A percentile compares a stretch with the other conserved stretches of the same genome.
Evolutionary conservation across 1,140 invertebrate species (phyloP).

Genomic region (Lepidurus apus): DNA sequence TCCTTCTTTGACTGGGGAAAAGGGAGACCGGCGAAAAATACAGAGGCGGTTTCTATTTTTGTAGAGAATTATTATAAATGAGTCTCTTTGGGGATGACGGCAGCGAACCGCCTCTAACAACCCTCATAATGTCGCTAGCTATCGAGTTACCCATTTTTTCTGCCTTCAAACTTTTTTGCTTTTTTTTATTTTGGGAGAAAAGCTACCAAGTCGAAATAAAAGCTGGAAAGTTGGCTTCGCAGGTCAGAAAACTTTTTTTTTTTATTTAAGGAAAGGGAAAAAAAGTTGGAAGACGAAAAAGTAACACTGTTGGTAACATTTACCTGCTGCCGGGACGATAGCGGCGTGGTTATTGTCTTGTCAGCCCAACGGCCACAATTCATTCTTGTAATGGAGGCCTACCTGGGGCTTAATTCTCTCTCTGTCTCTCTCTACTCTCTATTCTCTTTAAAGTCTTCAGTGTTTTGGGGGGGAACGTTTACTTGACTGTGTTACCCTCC

Average conservation of each 20-base stretch:
- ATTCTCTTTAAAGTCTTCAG: background rate
- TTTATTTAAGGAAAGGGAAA: background rate
- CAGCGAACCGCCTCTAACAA: conserved; percentile 17
- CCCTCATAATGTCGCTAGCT: conserved; percentile 9
- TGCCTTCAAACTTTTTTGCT: background rate
- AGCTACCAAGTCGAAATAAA: no score
- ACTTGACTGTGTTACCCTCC: background rate
- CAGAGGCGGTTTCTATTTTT: conserved; percentile 19
- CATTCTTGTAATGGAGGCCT: conserved; percentile 18
- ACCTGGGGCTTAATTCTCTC: conserved; percentile 11
- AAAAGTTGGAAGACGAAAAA: background rate
- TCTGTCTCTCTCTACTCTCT: background rate
- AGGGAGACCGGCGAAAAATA: background rate
- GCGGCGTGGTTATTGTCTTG: background rate
- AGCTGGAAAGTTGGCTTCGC: no score
- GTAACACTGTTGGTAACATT: conserved; percentile 14
- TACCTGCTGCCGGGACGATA: conserved; percentile 16
- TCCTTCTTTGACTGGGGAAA: background rate
- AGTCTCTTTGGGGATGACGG: conserved; percentile 3
- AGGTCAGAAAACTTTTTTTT: no score
- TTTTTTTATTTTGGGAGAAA: background rate
- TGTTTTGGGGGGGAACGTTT: background rate
- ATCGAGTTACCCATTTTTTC: conserved; percentile 14
- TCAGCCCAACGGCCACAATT: conserved; percentile 12
- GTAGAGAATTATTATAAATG: conserved; percentile 22